A percentile compares a stretch with the other conserved stretches of the same genome.
Evolutionary conservation across 2,888 invertebrate species (phyloP).

Genomic region (Taphrorychus bicolor): DNA sequence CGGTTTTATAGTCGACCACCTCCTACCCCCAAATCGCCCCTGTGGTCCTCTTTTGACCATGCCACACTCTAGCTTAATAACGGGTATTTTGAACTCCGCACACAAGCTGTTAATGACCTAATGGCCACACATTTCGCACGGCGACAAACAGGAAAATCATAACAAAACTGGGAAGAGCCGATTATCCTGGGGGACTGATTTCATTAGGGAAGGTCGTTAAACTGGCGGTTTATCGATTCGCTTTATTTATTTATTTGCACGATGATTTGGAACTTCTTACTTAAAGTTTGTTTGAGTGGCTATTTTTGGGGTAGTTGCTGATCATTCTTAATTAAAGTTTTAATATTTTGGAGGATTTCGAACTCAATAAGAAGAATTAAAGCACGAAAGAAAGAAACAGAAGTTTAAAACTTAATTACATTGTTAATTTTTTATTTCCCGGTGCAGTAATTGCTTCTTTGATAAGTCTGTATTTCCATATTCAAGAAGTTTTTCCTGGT

Average conservation of each 20-base stretch:
- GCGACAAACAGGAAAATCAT: slow-evolving; percentile 27
- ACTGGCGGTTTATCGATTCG: slow-evolving; percentile 6
- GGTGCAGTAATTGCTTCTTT: not conserved
- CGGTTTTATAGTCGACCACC: too few relatives aligned
- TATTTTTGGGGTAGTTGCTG: not conserved
- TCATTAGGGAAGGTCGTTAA: slow-evolving; percentile 39
- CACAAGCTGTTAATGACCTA: not conserved
- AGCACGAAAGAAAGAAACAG: not conserved
- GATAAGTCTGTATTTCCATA: not conserved
- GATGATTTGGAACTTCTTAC: not conserved
- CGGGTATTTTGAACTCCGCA: not conserved
- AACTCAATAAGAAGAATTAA: too few relatives aligned
- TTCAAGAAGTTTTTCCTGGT: not conserved
- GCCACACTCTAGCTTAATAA: not conserved
- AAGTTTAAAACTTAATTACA: not conserved
- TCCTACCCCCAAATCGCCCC: too few relatives aligned
- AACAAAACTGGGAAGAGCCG: slow-evolving; percentile 23
- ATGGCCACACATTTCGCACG: not conserved
- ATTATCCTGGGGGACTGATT: slow-evolving; percentile 31
- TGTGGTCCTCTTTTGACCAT: not conserved
- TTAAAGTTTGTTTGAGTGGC: too few relatives aligned
- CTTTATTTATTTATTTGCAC: not conserved
- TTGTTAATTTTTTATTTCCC: not conserved
- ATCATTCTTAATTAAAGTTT: too few relatives aligned
- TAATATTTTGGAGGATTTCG: too few relatives aligned